Evolutionary conservation across 2,113 vertebrate genomes (phyloP).

Genomic region (Percopsis transmontana): DNA sequence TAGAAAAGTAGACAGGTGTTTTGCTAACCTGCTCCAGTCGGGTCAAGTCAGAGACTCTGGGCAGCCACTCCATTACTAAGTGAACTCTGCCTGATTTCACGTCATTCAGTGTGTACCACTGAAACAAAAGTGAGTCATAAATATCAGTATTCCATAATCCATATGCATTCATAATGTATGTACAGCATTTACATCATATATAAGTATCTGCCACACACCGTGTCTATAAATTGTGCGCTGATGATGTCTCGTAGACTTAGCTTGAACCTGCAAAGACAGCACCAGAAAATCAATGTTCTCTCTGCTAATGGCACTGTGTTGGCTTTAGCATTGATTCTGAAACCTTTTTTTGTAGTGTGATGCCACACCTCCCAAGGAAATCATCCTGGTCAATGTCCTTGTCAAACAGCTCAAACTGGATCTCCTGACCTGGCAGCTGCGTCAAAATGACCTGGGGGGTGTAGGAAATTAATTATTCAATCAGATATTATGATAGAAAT

Average conservation of each 20-base stretch:
- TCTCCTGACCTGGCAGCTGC: constrained; percentile 86
- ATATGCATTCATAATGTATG: neutral
- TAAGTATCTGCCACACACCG: constrained; percentile 70
- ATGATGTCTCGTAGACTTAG: constrained; percentile 82
- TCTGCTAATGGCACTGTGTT: neutral
- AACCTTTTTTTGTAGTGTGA: neutral
- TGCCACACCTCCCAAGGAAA: constrained; percentile 85
- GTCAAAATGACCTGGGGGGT: constrained; percentile 82
- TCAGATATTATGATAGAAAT: no score
- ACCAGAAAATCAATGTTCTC: neutral
- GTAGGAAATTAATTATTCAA: no score
- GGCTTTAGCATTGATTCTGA: neutral
- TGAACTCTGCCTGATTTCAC: constrained; percentile 89
- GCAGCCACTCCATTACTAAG: constrained; percentile 85
- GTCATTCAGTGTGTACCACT: constrained; percentile 90
- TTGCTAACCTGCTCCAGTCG: constrained; percentile 83
- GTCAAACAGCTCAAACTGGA: constrained; percentile 88
- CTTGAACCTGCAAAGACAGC: constrained; percentile 80
- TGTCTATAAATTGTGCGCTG: constrained; percentile 80
- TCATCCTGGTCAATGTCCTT: constrained; percentile 92
- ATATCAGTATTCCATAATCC: neutral
- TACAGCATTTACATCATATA: neutral
- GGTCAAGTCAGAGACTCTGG: constrained; percentile 69
- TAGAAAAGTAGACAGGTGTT: neutral
- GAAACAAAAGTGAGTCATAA: neutral